phyloP scores from a whole-genome alignment of 2,113 vertebrate genomes.

The Eptesicus fuscus region DNA sequence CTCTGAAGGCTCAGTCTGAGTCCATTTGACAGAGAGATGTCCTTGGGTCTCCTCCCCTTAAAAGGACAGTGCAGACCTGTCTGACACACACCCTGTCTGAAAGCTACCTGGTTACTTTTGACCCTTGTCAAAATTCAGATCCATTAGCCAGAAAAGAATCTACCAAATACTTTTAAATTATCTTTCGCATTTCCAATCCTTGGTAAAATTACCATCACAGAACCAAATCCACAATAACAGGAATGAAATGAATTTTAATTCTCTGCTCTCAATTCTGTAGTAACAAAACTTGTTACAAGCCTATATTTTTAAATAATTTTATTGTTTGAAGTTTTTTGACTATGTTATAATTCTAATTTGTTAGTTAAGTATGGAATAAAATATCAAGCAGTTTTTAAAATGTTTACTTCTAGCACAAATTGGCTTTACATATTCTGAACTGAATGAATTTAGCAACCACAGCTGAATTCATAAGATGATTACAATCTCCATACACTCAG shows the following conservation, averaged over 20 bases:
- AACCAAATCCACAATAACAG: neutral
- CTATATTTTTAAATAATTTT: slow-evolving; percentile 2
- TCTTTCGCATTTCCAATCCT: neutral
- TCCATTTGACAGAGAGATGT: neutral
- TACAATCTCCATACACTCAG: neutral
- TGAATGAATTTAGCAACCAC: neutral
- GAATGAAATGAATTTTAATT: neutral
- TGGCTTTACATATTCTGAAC: neutral
- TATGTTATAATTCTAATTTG: neutral
- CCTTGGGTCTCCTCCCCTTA: neutral
- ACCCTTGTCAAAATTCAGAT: neutral
- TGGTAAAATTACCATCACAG: neutral
- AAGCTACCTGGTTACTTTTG: neutral
- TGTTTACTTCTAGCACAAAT: neutral
- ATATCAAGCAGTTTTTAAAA: neutral
- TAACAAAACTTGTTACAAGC: neutral
- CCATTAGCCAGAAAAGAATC: neutral
- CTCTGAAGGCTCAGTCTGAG: neutral
- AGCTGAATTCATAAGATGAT: neutral
- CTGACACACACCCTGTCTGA: neutral
- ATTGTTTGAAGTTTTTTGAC: neutral
- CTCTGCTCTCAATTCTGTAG: neutral
- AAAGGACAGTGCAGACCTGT: neutral
- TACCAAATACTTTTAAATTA: neutral
- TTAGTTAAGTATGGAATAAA: neutral